Evolutionary conservation across 2,797 vertebrate species (phyloP), one percentile per base, ranked within the genome.

Genomic region (Coluber constrictor): DNA sequence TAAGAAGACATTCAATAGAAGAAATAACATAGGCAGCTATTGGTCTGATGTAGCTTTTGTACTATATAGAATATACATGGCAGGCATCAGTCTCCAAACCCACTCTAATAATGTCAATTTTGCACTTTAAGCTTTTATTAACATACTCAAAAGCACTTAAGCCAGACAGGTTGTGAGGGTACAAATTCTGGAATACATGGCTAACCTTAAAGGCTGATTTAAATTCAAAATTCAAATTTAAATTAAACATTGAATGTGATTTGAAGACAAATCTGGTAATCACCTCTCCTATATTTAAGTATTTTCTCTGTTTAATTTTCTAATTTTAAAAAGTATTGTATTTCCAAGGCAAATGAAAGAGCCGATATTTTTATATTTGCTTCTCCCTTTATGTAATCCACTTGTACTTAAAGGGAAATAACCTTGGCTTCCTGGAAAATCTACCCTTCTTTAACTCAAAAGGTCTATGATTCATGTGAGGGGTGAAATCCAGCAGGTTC

Each of bases 251-350:
- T 87, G 63, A 87, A 56, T 11, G 11, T 87, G 18, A 37, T 6
- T 0, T 57, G 63, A 60, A 59, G 94, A 88, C 51, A 63, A 51
- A 74, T 29, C 88, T 93, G 87, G 15, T 15, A 57, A 43, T 37
- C 9, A 18, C 70, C 83, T 90, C 66, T 55, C 70, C 87, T 87
- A 43, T 87, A 32, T 27, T 86, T 70, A 57, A 74, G 51, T 18
- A 87, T 87, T 95, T 47, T 89, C 63, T 94, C 63, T 61, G 92
- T 86, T 91, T 91, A 29, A 90, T 56, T 56, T 51, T 51, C 47
- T 51, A 51, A 51, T 51, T 51, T 51, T 51, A 51, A 51, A 51
- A 51, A 51, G 47, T 56, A 18, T 12, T 56, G 43, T 27, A 59
- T 94, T 92, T 94, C 90, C 37, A 59, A 94, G 93, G 29, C 93